These are phyloP conservation scores for Metopolophium dirhodum DNA, from an alignment of 1,140 invertebrate species.

Conservation along the genomic window DNA sequence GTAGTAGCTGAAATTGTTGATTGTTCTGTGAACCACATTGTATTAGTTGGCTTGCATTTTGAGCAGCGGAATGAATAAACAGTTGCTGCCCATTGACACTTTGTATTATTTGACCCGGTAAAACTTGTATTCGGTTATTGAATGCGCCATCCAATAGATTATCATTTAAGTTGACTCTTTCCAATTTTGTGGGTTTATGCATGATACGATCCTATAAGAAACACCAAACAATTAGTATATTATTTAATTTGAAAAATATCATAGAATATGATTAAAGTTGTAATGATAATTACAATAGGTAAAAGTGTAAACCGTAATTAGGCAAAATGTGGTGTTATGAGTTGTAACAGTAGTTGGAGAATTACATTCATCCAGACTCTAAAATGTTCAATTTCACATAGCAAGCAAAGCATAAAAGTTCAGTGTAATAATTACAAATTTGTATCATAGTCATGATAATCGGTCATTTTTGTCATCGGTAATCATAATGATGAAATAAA, in stretches of 20 bases:
- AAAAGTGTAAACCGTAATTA: neutral
- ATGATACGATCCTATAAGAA: neutral
- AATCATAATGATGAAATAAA: too few relatives aligned
- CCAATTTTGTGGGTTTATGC: neutral
- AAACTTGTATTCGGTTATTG: constrained; percentile 61
- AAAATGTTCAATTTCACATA: neutral
- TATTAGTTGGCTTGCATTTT: neutral
- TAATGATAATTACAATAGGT: neutral
- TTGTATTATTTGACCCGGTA: constrained; percentile 65
- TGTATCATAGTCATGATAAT: too few relatives aligned
- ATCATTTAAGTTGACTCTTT: neutral
- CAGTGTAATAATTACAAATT: too few relatives aligned
- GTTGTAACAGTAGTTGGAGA: neutral
- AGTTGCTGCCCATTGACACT: constrained; percentile 61
- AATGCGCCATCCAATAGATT: constrained; percentile 61
- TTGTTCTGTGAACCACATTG: neutral
- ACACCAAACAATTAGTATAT: neutral
- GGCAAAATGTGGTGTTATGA: neutral
- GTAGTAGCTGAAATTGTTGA: constrained; percentile 29
- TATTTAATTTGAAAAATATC: neutral
- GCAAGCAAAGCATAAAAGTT: neutral
- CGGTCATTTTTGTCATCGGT: too few relatives aligned
- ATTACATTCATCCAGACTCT: neutral
- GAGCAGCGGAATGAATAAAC: constrained; percentile 61
- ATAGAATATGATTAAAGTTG: neutral